Conservation (phyloP, 2,888 invertebrate genomes). For the Orchesella flavescens region DNA sequence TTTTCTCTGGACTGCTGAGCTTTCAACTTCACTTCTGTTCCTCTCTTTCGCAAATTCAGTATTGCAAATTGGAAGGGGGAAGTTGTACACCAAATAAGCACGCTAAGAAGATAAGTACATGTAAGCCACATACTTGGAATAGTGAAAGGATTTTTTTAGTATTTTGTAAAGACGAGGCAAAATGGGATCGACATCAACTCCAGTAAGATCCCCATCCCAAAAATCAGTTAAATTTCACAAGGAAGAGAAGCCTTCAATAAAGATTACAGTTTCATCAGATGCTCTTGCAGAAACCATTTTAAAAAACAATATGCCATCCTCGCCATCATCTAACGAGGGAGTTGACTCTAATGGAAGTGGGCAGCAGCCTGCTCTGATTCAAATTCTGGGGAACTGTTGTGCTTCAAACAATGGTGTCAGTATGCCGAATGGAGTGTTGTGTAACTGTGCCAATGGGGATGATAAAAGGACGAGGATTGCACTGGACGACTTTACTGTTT, state of each 20-base stretch:
- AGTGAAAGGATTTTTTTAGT: neutral
- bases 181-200: constrained; percentile 38
- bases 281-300: constrained; percentile 56
- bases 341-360: constrained; percentile 6
- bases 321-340: constrained; percentile 10
- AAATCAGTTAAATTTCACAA: constrained; percentile 53
- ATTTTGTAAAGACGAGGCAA: neutral
- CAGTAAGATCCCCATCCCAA: constrained; percentile 6
- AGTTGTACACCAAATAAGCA: too few relatives aligned
- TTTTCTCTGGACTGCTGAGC: constrained; percentile 34
- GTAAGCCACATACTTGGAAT: too few relatives aligned
- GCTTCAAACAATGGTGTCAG: neutral
- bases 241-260: constrained; percentile 60
- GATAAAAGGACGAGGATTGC: constrained; percentile 54
- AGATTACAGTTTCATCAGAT: constrained; percentile 70
- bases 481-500: constrained; percentile 62
- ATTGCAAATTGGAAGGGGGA: too few relatives aligned
- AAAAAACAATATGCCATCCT: constrained; percentile 31
- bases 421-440: constrained; percentile 23
- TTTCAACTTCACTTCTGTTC: constrained; percentile 18
- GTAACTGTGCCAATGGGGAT: constrained; percentile 48
- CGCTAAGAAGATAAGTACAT: too few relatives aligned
- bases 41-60: neutral
- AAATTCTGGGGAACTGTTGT: constrained; percentile 54
- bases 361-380: constrained; percentile 41